Conservation (phyloP, 2,888 invertebrate genomes). For the Cantharis rustica region DNA sequence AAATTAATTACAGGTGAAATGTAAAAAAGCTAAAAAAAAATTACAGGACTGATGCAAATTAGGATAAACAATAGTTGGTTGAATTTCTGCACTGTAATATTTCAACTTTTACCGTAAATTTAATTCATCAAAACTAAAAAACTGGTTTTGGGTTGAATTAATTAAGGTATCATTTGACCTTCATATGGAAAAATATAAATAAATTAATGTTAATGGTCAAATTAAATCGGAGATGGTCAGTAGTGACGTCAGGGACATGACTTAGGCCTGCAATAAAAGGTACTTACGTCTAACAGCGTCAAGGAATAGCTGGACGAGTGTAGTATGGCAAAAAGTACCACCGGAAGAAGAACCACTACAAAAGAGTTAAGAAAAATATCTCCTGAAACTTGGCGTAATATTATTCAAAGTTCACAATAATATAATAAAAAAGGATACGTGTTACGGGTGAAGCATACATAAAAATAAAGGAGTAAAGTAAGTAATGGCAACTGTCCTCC, state of each 20-base stretch:
- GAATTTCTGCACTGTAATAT: background rate
- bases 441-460: slow-evolving; percentile 87
- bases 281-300: slow-evolving; percentile 88
- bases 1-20: background rate
- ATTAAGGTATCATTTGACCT: background rate
- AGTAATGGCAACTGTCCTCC: slow-evolving; percentile 96
- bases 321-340: slow-evolving; percentile 88
- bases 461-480: slow-evolving; percentile 94
- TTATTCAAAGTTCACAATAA: background rate
- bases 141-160: background rate
- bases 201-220: background rate
- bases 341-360: slow-evolving; percentile 87
- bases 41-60: background rate
- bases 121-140: background rate
- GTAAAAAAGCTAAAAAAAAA: background rate
- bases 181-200: background rate
- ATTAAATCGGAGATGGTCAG: background rate
- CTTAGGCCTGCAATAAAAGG: background rate
- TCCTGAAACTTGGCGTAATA: background rate
- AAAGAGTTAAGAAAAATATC: slow-evolving; percentile 48
- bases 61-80: background rate
- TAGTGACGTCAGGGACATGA: background rate
- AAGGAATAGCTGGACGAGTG: slow-evolving; percentile 93
- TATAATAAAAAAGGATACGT: slow-evolving; percentile 72
- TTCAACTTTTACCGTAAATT: background rate